These are phyloP conservation scores for Parazoanthus darwini DNA, from an alignment of 92 coral and sea anemone genomes.

Conservation along the genomic window DNA sequence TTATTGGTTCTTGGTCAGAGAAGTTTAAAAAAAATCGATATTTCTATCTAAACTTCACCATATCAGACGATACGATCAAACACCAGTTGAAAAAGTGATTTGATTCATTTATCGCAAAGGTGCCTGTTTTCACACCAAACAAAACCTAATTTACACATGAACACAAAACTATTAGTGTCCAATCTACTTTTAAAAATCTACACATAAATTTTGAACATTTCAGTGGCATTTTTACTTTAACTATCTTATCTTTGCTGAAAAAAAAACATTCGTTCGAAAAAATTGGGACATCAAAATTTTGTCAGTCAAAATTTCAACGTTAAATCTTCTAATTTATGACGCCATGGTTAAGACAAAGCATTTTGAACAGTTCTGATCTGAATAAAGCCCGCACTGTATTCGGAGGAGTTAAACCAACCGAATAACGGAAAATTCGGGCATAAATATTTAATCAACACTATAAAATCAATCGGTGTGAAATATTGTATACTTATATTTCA, in stretches of 20 bases:
- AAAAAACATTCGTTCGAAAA: neutral
- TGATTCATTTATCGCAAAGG: neutral
- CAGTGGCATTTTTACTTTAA: too few relatives aligned
- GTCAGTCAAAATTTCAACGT: constrained; percentile 4
- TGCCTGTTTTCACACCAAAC: neutral
- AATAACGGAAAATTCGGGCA: neutral
- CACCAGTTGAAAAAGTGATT: neutral
- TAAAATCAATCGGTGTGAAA: neutral
- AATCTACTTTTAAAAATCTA: neutral
- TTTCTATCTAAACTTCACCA: neutral
- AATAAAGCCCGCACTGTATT: neutral
- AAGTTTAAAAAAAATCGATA: neutral
- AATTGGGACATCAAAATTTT: neutral
- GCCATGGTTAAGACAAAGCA: constrained; percentile 14
- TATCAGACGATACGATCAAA: neutral
- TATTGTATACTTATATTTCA: neutral
- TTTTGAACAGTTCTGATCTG: constrained; percentile 2
- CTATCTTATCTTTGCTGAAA: neutral
- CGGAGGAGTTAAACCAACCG: neutral
- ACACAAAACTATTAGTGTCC: neutral
- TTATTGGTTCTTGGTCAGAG: neutral
- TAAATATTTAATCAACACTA: neutral
- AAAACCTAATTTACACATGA: neutral
- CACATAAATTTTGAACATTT: neutral
- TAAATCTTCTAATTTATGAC: constrained; percentile 15